Evolutionary conservation across 1,140 invertebrate species (phyloP), one percentile per base, ranked within the genome.

Genomic region (Leptopilina boulardi): DNA sequence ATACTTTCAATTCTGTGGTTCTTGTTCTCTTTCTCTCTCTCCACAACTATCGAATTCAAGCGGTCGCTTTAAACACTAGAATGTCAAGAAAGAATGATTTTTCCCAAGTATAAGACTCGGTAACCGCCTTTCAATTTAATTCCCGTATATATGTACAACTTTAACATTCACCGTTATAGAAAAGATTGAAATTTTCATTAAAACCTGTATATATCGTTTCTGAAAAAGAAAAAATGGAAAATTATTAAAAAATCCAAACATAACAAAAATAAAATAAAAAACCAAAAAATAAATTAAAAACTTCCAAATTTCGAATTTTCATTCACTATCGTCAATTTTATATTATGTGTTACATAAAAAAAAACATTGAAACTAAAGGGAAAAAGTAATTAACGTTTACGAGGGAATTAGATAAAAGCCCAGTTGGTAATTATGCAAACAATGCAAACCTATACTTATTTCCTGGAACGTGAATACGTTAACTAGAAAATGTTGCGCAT

Each of bases 91-190:
- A 51, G 47, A 51, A 51, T 51, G 47, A 51, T 51, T 51, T 38
- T 51, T 51, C 47, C 47, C 47, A 51, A 51, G 47, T 51, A 51
- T 51, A 51, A 51, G 47, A 51, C 47, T 18, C 47, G n/a, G 47
- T 51, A 51, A 51, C 47, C 47, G 47, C 47, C 47, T 51, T 51
- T 51, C 47, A 51, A 51, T 51, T 51, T 51, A 51, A 51, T 51
- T 51, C 47, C 47, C 6, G 0, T 51, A 18, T 18, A 47, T n/a
- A n/a, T 4, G 8, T 1, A n/a, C n/a, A 34, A 34, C 41, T 38
- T 38, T 13, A 44, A 44, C 47, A 51, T 51, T 51, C 47, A 51
- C 47, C 47, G 47, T 51, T n/a, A 51, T 38, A 4, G 47, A 51
- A 51, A 51, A n/a, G 47, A 51, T 51, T 51, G 4, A 51, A 51